Evolutionary conservation across 2,113 vertebrate genomes (phyloP), one percentile per base, ranked within the genome.

Genomic region (Zootoca vivipara): DNA sequence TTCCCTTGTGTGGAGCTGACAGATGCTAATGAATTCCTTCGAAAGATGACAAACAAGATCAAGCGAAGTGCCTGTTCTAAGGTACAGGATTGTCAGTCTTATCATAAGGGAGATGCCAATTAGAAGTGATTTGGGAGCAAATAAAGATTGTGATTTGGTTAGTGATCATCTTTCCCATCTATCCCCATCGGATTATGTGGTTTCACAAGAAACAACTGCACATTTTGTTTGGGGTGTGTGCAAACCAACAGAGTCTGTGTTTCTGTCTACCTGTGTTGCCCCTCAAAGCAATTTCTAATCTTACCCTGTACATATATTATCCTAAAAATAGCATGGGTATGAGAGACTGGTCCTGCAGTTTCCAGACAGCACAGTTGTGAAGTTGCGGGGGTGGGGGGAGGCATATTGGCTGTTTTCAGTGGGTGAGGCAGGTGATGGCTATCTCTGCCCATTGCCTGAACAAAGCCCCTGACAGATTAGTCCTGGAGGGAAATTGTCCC

Each of bases 1-100:
- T 91, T 90, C 89, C 89, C 94, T 30, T 73, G 28, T 22, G 33
- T 15, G 28, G 35, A 30, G 78, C 91, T 96, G 96, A 93, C 95
- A 97, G 92, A 89, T 96, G 94, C 88, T 96, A 96, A 96, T 94
- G 89, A 96, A 94, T 95, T 95, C 38, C 92, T 95, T 95, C 96
- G 96, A 94, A 96, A 93, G 87, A 89, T 88, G 91, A 95, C 93
- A 78, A 85, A 77, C 73, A 92, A 78, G 65, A 92, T 91, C 73
- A 93, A 92, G 56, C 86, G 87, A 82, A 1, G 10, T 92, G 92
- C 86, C 89, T 65, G 78, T 90, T 92, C 83, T 56, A 78, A 90
- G 89, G 80, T 79, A 67, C 79, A 87, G 6, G 72, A 40, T 79
- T 85, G 8, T 7, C 38, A 30, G 24, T 86, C 10, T 5, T 67